Percentiles rank a stretch among this genome's conserved stretches.
phyloP scores from a whole-genome alignment of 2,797 vertebrate genomes.

The Phrynocephalus vlangalii region DNA sequence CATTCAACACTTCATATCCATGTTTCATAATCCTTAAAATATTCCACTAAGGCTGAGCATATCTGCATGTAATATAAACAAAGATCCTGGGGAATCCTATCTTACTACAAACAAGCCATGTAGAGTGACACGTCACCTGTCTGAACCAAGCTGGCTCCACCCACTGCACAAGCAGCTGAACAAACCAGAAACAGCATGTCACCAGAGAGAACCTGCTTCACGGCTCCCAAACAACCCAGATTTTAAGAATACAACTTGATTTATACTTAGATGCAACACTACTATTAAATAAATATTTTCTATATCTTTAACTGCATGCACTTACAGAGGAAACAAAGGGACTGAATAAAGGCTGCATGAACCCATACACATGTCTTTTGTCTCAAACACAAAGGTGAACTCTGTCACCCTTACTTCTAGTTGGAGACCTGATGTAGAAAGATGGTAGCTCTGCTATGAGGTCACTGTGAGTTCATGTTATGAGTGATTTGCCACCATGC shows the following conservation, averaged over 20 bases:
- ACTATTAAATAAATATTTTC: background rate
- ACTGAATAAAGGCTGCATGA: background rate
- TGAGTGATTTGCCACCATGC: background rate
- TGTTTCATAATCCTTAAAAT: background rate
- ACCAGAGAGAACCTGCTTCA: background rate
- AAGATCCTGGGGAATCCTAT: background rate
- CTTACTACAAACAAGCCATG: background rate
- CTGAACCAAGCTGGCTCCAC: background rate
- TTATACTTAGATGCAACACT: background rate
- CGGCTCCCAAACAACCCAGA: background rate
- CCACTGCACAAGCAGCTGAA: background rate
- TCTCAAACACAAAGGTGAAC: background rate
- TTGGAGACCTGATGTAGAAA: background rate
- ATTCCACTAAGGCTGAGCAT: background rate
- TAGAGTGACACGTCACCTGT: background rate
- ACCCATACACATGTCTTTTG: background rate
- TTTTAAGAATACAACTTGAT: background rate
- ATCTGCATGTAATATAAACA: background rate
- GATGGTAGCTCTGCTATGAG: background rate
- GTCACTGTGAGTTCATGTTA: background rate
- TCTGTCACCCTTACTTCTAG: background rate
- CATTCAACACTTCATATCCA: background rate
- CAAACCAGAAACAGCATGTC: background rate
- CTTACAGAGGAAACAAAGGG: background rate
- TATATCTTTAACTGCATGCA: background rate